Base-by-base conservation (phyloP, 2,888 invertebrate genomes). In the Caenorhabditis plicata region DNA sequence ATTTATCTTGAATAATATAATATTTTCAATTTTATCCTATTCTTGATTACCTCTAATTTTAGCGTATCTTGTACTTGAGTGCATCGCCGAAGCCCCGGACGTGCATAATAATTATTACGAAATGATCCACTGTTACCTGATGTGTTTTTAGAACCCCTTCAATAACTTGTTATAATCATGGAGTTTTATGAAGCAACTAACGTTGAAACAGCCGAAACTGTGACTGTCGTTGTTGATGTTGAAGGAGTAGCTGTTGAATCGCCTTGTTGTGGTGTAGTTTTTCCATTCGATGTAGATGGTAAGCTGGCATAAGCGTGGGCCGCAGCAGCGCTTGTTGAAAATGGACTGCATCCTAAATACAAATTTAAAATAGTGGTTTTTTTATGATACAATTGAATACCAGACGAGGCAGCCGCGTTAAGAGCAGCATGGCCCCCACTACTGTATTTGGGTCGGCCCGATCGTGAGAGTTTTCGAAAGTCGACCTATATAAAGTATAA, bases 391-490 rank as follows among this genome's bases (percentile, higher is more conserved):
- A 45, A n/a, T n/a, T n/a, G n/a, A 35, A 53, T 48, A 11, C 60
- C 53, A 13, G 68, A 66, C 20, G 69, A 62, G 0, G 67, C 66
- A 2, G 69, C 71, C 1, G 70, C 70, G 32, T 62, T 69, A 27
- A 73, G 36, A 1, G 68, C 70, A 11, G 70, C 71, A 42, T 73
- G 73, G 11, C 67, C 69, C 29, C 70, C 65, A 32, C 68, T 73
- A 48, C 69, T 71, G 64, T 80, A 75, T 45, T 80, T 81, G n/a
- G 79, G 78, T 4, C 79, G 64, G n/a, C 78, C 76, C 7, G 74
- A 72, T 35, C 86, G 82, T 75, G 86, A 94, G 40, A 92, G 88
- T 84, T 98, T 98, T 83, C 92, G 92, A 36, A 96, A 94, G 82
- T 99, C 98, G 81, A n/a, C n/a, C n/a, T n/a, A n/a, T n/a, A n/a